Conservation (phyloP, 2,888 invertebrate species). For the Nephrotoma appendiculata region DNA sequence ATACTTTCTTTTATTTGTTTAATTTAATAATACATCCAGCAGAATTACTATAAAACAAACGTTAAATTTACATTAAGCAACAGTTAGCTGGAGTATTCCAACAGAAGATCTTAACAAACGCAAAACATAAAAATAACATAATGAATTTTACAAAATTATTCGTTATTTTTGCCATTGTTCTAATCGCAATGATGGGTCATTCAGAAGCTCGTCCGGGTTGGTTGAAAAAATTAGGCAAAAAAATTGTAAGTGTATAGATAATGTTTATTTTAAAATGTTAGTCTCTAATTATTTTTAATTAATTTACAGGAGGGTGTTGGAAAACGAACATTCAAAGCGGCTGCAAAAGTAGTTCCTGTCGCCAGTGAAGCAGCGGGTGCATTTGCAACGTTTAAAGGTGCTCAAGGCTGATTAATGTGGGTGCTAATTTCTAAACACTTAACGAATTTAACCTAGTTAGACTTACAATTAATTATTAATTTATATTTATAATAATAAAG, state of each 20-base stretch:
- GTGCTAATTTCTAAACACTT: no score
- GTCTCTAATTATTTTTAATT: background rate
- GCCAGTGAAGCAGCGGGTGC: background rate
- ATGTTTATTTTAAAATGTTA: background rate
- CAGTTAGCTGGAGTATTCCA: background rate
- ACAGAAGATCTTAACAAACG: background rate
- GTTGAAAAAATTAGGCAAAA: background rate
- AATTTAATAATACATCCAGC: background rate
- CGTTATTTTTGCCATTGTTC: background rate
- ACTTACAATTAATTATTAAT: no score
- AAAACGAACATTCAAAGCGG: background rate
- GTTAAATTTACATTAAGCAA: background rate
- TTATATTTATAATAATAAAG: no score
- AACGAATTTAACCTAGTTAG: no score
- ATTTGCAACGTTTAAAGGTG: background rate
- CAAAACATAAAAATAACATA: background rate
- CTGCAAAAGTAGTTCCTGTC: background rate
- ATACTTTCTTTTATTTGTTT: background rate
- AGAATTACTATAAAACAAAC: background rate
- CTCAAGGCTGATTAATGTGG: background rate
- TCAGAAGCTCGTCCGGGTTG: background rate
- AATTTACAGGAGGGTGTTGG: background rate
- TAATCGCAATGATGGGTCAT: background rate
- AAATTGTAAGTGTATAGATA: background rate
- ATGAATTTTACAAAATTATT: background rate